Base-by-base conservation (phyloP, 2,113 vertebrate species). In the Perca schrenkii region DNA sequence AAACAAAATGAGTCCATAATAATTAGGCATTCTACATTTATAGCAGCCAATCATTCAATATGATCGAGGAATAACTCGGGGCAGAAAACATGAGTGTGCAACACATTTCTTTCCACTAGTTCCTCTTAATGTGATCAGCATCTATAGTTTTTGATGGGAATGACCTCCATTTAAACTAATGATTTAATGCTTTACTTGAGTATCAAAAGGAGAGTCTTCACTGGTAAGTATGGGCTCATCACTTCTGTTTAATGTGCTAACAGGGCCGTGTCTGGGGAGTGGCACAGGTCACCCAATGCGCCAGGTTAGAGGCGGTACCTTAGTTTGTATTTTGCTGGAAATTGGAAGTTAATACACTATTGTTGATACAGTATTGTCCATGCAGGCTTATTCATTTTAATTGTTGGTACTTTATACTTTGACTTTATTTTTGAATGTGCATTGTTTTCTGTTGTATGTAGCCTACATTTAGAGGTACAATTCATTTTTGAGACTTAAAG, bases 221-320 rank as follows among this genome's bases (percentile, higher is more conserved):
- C 21, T 25, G 83, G 83, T 90, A 90, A 90, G 88, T 87, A 87
- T 82, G 31, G 16, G 15, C 4, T 1, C 21, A 43, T 25, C 16
- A 21, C 6, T 7, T 56, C 25, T 61, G 40, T 52, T 62, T 7
- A 25, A 53, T 46, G 25, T 63, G 46, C 8, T 25, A 8, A 46
- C 17, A 19, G 58, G 57, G 4, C 14, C 17, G 22, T 11, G 54
- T n/a, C 21, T 10, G 12, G 53, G 21, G 53, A 56, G 53, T 22
- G 52, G 8, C 52, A 56, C 14, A 21, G 17, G 40, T 43, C 40
- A 43, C 10, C 40, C 52, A 21, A 4, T n/a, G 7, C 4, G 52
- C 52, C 52, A 10, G 8, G 6, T 54, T 19, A n/a, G 52, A 16
- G 14, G 7, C 16, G 6, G 14, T 8, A 17, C 15, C 15, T 8